phyloP scores from a whole-genome alignment of 1,140 invertebrate species.

The Lepidurus arcticus region DNA sequence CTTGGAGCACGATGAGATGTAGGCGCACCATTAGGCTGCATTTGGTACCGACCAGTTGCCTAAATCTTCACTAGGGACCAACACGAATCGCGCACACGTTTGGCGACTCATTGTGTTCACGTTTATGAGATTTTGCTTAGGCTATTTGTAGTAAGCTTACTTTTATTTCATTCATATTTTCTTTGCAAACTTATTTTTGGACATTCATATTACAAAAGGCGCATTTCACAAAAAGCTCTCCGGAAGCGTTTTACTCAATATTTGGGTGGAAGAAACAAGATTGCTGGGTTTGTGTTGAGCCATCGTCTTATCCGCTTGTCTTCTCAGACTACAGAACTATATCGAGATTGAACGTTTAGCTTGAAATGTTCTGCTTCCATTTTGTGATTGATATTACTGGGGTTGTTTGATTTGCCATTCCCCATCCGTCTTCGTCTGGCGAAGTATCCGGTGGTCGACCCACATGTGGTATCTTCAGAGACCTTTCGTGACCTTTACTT shows the following conservation, averaged over 20 bases:
- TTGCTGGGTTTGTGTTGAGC: background rate
- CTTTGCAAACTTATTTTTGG: background rate
- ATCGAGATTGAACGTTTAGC: background rate
- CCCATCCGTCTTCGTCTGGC: conserved; percentile 16
- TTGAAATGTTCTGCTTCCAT: background rate
- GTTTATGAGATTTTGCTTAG: background rate
- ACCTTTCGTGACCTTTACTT: conserved; percentile 7
- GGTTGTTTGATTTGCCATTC: background rate
- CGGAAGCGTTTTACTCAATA: background rate
- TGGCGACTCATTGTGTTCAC: background rate
- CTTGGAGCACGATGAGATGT: background rate
- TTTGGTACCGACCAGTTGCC: no score
- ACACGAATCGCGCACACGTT: background rate
- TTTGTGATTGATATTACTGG: background rate
- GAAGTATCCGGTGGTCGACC: conserved; percentile 7
- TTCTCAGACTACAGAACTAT: background rate
- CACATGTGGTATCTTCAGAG: background rate
- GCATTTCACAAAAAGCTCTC: conserved; percentile 3
- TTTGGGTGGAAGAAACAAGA: background rate
- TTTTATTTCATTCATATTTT: background rate
- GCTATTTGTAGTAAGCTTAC: background rate
- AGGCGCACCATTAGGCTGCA: no score
- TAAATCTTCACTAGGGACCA: background rate
- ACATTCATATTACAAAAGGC: conserved; percentile 9
- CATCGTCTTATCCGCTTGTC: background rate